phyloP scores from a whole-genome alignment of 92 coral and sea anemone species.

The Siderastrea radians region DNA sequence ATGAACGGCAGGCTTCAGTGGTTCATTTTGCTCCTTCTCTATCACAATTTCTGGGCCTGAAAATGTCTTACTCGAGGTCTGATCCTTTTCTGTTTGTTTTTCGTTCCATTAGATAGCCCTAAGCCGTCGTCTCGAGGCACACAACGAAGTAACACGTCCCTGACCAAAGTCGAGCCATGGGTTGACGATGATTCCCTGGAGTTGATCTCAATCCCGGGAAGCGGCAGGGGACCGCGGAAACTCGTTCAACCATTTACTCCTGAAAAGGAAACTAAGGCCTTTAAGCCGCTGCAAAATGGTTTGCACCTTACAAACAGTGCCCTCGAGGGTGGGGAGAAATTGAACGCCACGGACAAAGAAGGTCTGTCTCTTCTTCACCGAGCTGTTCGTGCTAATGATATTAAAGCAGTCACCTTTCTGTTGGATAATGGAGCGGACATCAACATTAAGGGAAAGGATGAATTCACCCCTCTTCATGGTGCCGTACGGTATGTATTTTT shows the following conservation, averaged over 20 bases:
- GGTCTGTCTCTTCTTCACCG: constrained; percentile 68
- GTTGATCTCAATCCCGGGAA: constrained; percentile 26
- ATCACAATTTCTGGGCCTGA: too few relatives aligned
- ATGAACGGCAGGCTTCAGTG: too few relatives aligned
- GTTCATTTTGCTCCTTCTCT: too few relatives aligned
- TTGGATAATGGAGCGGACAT: constrained; percentile 71
- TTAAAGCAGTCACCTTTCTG: constrained; percentile 27
- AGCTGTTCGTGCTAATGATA: constrained; percentile 59
- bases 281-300: not conserved
- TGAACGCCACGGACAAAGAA: constrained; percentile 18
- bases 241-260: not conserved
- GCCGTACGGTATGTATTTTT: constrained; percentile 57
- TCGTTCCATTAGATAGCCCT: constrained; percentile 6
- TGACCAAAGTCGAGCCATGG: constrained; percentile 36
- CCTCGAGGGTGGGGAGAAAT: not conserved
- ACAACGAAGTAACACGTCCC: constrained; percentile 25
- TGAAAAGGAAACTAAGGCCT: not conserved
- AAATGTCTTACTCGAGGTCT: too few relatives aligned
- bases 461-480: constrained; percentile 72
- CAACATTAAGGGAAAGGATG: constrained; percentile 30
- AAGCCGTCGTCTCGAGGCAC: constrained; percentile 13
- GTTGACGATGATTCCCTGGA: constrained; percentile 25
- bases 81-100: too few relatives aligned
- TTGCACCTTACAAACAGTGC: not conserved
- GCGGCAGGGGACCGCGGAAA: not conserved